phyloP scores from a whole-genome alignment of 2,888 invertebrate species.

The Thumatha senex region DNA sequence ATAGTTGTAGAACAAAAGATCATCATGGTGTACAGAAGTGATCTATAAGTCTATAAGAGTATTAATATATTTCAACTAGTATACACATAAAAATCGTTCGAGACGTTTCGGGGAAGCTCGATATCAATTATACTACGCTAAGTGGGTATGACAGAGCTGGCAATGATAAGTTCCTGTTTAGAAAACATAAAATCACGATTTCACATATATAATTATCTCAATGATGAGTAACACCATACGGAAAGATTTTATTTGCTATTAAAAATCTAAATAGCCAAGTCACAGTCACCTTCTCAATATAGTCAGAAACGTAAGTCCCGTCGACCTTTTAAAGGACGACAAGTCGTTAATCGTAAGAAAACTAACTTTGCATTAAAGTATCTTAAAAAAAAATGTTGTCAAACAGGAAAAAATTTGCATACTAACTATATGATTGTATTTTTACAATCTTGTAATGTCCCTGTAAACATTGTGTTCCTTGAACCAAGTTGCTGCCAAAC shows the following conservation, averaged over 20 bases:
- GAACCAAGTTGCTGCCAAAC: too few relatives aligned
- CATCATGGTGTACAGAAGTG: too few relatives aligned
- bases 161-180: not conserved
- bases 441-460: not conserved
- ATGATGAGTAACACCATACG: not conserved
- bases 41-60: too few relatives aligned
- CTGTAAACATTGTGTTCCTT: too few relatives aligned
- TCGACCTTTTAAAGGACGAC: conserved; percentile 2
- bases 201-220: not conserved
- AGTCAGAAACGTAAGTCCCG: not conserved
- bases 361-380: not conserved
- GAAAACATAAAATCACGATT: not conserved
- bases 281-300: not conserved
- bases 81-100: too few relatives aligned
- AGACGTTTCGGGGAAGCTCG: too few relatives aligned
- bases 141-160: too few relatives aligned
- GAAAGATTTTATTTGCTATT: conserved; percentile 2
- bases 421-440: not conserved
- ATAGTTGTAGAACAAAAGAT: too few relatives aligned
- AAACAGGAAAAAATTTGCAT: not conserved
- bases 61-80: too few relatives aligned
- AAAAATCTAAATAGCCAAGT: not conserved
- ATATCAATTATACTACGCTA: too few relatives aligned
- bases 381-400: not conserved
- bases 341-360: not conserved